These are phyloP conservation scores for Coturnix japonica DNA, from an alignment of 2,113 vertebrate genomes.

Conservation along the genomic window DNA sequence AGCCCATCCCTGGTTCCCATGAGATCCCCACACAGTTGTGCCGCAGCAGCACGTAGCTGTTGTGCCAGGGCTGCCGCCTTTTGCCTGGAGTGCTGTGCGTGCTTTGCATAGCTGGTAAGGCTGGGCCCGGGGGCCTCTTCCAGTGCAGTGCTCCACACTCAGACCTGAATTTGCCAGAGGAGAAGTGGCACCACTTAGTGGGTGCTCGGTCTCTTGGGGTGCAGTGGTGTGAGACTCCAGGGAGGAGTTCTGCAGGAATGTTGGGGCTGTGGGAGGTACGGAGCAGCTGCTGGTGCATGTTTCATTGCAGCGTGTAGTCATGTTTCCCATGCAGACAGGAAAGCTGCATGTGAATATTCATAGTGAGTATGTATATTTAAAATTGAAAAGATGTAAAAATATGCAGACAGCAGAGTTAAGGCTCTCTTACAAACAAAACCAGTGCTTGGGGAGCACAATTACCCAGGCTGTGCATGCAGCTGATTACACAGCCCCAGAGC, in stretches of 20 bases:
- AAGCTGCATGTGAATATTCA: neutral
- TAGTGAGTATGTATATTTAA: neutral
- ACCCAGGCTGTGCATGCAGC: neutral
- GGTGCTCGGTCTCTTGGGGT: fast-evolving
- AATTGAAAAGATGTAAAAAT: conserved; percentile 26
- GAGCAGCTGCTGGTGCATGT: neutral
- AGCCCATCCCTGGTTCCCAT: conserved; percentile 5
- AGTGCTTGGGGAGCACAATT: neutral
- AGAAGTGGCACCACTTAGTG: neutral
- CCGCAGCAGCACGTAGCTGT: neutral
- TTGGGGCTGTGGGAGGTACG: fast-evolving
- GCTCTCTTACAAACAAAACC: neutral
- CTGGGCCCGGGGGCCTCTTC: neutral
- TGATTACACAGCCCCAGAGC: neutral
- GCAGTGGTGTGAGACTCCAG: neutral
- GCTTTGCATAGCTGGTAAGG: neutral
- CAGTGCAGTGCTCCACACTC: too few species aligned
- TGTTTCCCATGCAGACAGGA: neutral
- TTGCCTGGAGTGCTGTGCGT: fast-evolving
- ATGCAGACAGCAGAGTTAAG: conserved; percentile 14
- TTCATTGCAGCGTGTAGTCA: neutral
- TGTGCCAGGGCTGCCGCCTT: neutral
- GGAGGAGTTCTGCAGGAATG: neutral
- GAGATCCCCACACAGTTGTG: neutral
- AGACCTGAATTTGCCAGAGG: neutral